phyloP scores from a whole-genome alignment of 2,113 vertebrate genomes.

The Pachypanchax playfairii region DNA sequence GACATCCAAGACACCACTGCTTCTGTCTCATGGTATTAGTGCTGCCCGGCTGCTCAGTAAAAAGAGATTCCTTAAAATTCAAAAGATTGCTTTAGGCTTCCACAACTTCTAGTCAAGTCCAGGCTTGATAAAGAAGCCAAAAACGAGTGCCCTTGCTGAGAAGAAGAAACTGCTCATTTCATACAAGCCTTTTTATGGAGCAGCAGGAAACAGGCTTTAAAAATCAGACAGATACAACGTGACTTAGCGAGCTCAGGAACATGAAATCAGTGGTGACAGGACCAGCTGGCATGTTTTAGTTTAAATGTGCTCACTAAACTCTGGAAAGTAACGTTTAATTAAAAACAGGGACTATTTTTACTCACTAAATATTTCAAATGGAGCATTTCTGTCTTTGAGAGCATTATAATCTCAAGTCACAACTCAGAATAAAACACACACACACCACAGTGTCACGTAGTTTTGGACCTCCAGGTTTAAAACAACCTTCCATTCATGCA shows the following conservation, averaged over 20 bases:
- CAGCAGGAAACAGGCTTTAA: conserved; percentile 48
- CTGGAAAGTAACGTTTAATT: no score
- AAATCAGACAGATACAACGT: conserved; percentile 20
- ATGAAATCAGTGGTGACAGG: conserved; percentile 34
- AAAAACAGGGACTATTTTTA: no score
- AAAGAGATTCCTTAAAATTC: conserved; percentile 61
- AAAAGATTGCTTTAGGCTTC: conserved; percentile 55
- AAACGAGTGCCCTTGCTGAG: conserved; percentile 24
- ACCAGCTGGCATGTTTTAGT: neutral
- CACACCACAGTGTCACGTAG: no score
- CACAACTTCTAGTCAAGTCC: conserved; percentile 22
- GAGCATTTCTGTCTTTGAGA: no score
- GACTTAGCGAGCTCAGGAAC: conserved; percentile 30
- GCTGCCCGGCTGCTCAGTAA: conserved; percentile 44
- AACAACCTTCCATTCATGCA: no score
- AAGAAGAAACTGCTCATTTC: conserved; percentile 54
- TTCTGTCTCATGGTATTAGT: conserved; percentile 56
- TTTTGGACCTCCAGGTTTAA: no score
- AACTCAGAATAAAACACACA: no score
- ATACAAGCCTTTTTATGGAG: conserved; percentile 43
- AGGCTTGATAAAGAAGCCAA: conserved; percentile 35
- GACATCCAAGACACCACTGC: conserved; percentile 26
- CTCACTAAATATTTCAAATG: no score
- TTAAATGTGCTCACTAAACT: no score
- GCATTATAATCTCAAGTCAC: no score